Evolutionary conservation across 2,797 vertebrate genomes (phyloP), one percentile per base, ranked within the genome.

Genomic region (Gallinago stenura): DNA sequence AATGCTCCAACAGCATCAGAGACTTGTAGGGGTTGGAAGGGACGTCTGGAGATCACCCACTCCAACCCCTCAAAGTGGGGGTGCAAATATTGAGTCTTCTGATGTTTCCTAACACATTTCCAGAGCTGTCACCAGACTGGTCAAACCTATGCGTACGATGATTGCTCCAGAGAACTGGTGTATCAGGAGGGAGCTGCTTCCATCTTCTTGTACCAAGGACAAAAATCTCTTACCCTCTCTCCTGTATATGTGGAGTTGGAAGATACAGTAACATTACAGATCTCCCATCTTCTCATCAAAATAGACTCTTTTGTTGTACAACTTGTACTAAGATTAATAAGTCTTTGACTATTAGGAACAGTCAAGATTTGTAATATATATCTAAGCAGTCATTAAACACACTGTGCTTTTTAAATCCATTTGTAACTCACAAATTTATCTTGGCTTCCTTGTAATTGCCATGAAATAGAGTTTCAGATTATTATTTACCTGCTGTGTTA

Each of bases 401-500:
- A 22, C 16, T 71, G 4, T 46, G 26, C 13, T 56, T 89, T 94
- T 87, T 10, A 77, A 82, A 89, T 64, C 22, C 1, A 0, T 66
- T 83, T 76, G 20, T 70, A 84, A 66, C 11, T 86, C 13, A 21
- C 45, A 83, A 2, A 33, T 93, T 80, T 84, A 43, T 83, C 39
- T 81, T 62, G 20, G 11, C 14, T 93, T 79, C 72, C 46, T 81
- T 82, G 37, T 81, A 83, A 88, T 81, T 81, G 54, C 50, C 51
- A 35, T 66, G 57, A 94, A 94, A 89, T 65, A 81, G 62, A 57
- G 22, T 62, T 85, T 83, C 65, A 90, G 53, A 62, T 83, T 84
- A 84, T 93, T 96, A 66, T 94, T 87, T 91, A 95, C 85, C 94
- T 88, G 80, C 83, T 89, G 69, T 79, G 66, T 71, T 92, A 72